Evolutionary conservation across 2,797 vertebrate species (phyloP), one percentile per base, ranked within the genome.

Genomic region (Acrocephalus scirpaceus): DNA sequence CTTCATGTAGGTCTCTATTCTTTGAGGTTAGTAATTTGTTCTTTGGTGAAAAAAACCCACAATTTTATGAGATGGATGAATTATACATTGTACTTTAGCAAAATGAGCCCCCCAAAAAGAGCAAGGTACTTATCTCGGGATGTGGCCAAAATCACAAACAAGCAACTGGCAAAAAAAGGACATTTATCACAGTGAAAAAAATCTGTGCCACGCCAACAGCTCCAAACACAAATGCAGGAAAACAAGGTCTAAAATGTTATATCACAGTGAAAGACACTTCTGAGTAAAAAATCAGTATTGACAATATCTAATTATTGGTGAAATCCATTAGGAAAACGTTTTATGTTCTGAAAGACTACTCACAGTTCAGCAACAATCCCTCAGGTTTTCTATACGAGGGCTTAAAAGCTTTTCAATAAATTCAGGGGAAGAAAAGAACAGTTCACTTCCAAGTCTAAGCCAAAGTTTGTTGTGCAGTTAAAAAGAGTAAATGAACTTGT

Each of bases 401-500:
- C 54, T 93, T 78, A 34, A 93, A 90, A 73, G 42, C 47, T 83
- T 91, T 87, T 79, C 58, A 75, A 12, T 53, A 79, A 54, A 78
- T 51, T 92, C 58, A 64, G n/a, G 44, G 58, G 29, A 51, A 90
- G 67, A 67, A 90, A 91, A 74, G 42, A 72, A 83, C 47, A 60
- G 23, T 62, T 94, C 81, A n/a, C n/a, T 60, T 90, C 70, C 38
- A 77, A 90, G 20, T 36, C 74, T 77, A n/a, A 60, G 71, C 32
- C 57, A 53, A 95, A 95, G 77, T 97, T 95, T 95, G 61, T 87
- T 51, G 73, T 60, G 70, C 13, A 91, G 94, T 64, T 81, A 32
- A 62, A 94, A 69, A 79, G 70, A 93, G 83, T 6, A 88, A 96
- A 94, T 42, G 73, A 95, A 92, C 91, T 96, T 93, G 89, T 74